Evolutionary conservation across 1,140 invertebrate genomes (phyloP), one percentile per base, ranked within the genome.

Genomic region (Polypedilum pembai): DNA sequence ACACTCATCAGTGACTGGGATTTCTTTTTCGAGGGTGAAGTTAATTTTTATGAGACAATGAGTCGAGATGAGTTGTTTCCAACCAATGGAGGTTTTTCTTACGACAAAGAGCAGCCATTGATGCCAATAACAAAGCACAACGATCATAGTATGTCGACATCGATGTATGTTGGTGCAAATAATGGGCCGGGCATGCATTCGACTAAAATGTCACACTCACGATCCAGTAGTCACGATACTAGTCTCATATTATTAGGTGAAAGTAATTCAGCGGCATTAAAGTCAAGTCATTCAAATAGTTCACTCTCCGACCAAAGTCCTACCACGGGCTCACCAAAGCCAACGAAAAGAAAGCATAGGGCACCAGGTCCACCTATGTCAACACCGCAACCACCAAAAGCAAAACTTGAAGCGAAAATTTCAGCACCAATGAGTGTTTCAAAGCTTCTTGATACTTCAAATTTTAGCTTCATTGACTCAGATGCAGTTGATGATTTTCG

Each of bases 1-100:
- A 84, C 91, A 75, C 85, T 98, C 75, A 89, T 98, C 63, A 92
- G 89, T 45, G 90, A 95, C 80, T 91, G 90, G 75, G 92, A 96
- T 80, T 82, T 80, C 18, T 82, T 81, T 74, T 82, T 82, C 33
- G 77, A 77, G 4, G 81, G 80, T 33, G 79, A 82, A n/a, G 80
- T 82, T 1, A 79, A 82, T 56, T 86, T 86, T 76, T 86, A 84
- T 76, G 80, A 84, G 7, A 83, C 82, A 4, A 82, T 84, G 76
- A 82, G 82, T 74, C 82, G 82, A 78, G 83, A 84, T 76, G 83
- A 85, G 66, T 76, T 85, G 8, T 80, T 85, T 21, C 81, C 82
- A 1, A 82, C 84, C 75, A 76, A 72, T 3, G 24, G 75, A 18
- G 76, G 76, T 74, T 77, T 78, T 75, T 18, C 75, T 66, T 66